Evolutionary conservation across 1,140 invertebrate species (phyloP), one percentile per base, ranked within the genome.

Genomic region (Trichoplusia ni): DNA sequence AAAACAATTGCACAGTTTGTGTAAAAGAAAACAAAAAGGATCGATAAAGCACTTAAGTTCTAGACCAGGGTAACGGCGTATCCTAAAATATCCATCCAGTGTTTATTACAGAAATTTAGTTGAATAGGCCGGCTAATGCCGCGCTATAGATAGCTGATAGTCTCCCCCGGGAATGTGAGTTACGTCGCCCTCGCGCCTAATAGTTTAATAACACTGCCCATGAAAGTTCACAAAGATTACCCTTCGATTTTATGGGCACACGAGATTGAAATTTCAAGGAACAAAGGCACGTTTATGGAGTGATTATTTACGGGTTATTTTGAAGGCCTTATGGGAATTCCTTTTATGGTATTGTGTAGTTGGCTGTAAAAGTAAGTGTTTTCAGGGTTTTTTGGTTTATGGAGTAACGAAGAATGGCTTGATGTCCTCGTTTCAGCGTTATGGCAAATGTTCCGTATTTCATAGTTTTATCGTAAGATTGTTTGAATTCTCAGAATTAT

Each of bases 171-270:
- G 46, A 49, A 49, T 49, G 46, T 49, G 25, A 49, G 46, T 31
- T 29, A 49, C 27, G 46, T 16, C 25, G 19, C 7, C 25, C 7
- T 27, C 46, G 23, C 14, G 4, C 7, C 46, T 49, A 49, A 49
- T 49, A 49, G 46, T 49, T 49, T 49, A 49, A 49, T 49, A 49
- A 49, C 46, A 49, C 27, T 49, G 29, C 9, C 46, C 46, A 18
- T 49, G 46, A 49, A 49, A 31, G 2, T 49, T 47, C 23, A 16
- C 25, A 27, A 47, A 47, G 44, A 49, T 49, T 49, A 49, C 25
- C 46, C 46, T 31, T 49, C 46, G 46, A 18, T 49, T 49, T 49
- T 49, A 49, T 49, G 46, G 25, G 14, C 8, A 49, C 11, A 27
- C 29, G 46, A 49, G 46, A 49, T 49, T 25, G 25, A 49, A 49